A percentile compares a stretch with the other conserved stretches of the same genome.
phyloP scores from a whole-genome alignment of 2,888 invertebrate genomes.

The Ligdia adustata region DNA sequence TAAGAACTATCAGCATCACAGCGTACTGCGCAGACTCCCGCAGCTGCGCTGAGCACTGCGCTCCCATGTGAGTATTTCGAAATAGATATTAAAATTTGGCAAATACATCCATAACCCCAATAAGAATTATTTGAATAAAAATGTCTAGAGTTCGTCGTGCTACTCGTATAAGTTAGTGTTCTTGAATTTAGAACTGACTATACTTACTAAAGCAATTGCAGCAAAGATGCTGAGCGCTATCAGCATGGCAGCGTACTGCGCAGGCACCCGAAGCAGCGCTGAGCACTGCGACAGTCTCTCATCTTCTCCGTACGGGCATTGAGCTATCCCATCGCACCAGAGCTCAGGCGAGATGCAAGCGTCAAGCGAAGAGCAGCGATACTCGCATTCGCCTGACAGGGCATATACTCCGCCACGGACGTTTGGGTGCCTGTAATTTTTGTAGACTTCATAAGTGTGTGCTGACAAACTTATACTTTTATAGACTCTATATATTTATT shows the following conservation, averaged over 20 bases:
- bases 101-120: no score
- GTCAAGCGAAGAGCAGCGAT: constrained; percentile 90
- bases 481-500: no score
- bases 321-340: constrained; percentile 91
- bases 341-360: constrained; percentile 91
- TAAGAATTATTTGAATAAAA: no score
- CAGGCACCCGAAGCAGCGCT: constrained; percentile 89
- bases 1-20: no score
- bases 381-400: constrained; percentile 88
- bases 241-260: constrained; percentile 86
- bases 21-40: background rate
- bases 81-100: no score
- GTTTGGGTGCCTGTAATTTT: constrained; percentile 75
- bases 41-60: background rate
- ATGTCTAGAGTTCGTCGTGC: no score
- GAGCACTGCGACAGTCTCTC: constrained; percentile 92
- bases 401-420: constrained; percentile 82
- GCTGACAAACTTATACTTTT: no score
- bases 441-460: no score
- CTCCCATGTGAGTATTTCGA: no score
- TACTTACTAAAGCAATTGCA: constrained; percentile 79
- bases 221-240: constrained; percentile 78
- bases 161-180: no score
- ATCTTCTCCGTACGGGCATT: constrained; percentile 92
- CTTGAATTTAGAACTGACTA: background rate